Percentiles rank a stretch among this genome's conserved stretches.
Evolutionary conservation across 2,797 vertebrate species (phyloP).

Genomic region (Clarias fuscus): DNA sequence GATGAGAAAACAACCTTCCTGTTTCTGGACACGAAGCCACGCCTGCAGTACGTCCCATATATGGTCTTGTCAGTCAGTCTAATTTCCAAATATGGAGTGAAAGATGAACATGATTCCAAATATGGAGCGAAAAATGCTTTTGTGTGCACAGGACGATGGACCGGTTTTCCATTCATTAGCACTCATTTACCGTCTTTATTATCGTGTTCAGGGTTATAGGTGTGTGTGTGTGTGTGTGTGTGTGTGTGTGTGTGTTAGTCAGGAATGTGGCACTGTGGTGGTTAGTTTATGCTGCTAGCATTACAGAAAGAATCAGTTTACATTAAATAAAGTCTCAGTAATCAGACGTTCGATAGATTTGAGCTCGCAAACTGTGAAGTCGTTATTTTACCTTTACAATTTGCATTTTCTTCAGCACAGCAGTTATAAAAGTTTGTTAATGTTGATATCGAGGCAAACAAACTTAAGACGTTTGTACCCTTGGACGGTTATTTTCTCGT

Average conservation of each 20-base stretch:
- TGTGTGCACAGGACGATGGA: background rate
- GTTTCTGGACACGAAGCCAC: background rate
- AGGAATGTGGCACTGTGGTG: background rate
- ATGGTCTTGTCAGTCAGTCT: background rate
- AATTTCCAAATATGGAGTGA: background rate
- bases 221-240: background rate
- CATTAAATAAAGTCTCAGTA: no score
- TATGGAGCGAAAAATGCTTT: background rate
- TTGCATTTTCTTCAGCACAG: background rate
- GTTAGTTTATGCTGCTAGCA: background rate
- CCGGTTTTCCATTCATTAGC: constrained; percentile 3
- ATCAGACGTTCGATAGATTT: background rate
- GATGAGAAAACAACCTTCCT: background rate
- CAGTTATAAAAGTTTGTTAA: background rate
- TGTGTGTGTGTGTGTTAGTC: background rate
- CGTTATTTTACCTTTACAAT: background rate
- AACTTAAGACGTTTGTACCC: background rate
- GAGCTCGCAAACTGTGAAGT: background rate
- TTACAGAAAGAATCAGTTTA: background rate
- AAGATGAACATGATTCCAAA: background rate
- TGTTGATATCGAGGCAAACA: no score
- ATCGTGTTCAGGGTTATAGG: background rate
- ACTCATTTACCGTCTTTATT: background rate
- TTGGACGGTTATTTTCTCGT: background rate
- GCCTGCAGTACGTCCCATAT: background rate